These are phyloP conservation scores for Drosophila miranda DNA, from an alignment of 1,140 invertebrate genomes.

Conservation along the genomic window DNA sequence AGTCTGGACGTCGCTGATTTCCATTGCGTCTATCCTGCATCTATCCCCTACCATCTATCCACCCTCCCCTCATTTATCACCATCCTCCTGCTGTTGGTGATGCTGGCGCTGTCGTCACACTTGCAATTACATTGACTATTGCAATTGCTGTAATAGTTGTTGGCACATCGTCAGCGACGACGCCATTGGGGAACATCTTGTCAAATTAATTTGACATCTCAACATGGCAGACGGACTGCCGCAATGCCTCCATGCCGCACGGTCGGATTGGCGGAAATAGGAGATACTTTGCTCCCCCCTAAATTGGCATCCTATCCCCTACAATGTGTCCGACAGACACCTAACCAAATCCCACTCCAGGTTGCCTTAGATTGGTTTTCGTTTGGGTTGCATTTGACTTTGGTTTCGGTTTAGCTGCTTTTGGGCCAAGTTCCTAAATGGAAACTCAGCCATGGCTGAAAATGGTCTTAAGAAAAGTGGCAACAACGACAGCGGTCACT, in stretches of 20 bases:
- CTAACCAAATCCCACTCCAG: constrained; percentile 8
- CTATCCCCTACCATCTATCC: constrained; percentile 12
- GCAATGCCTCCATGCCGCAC: neutral
- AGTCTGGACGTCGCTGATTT: constrained; percentile 65
- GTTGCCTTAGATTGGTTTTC: constrained; percentile 38
- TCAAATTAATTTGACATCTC: constrained; percentile 78
- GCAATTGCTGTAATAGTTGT: constrained; percentile 77
- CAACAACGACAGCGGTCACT: constrained; percentile 20
- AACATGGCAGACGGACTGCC: constrained; percentile 53
- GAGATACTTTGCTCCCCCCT: constrained; percentile 6
- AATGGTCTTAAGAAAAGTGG: constrained; percentile 71
- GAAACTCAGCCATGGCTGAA: constrained; percentile 74
- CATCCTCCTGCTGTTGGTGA: constrained; percentile 41
- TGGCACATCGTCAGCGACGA: constrained; percentile 63
- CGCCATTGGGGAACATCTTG: constrained; percentile 59
- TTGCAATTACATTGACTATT: constrained; percentile 76
- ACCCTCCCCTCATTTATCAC: constrained; percentile 23
- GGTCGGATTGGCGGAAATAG: neutral
- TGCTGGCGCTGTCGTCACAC: constrained; percentile 62
- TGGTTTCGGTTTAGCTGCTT: constrained; percentile 50
- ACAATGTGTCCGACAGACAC: no score
- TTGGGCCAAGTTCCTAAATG: constrained; percentile 60
- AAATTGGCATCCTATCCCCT: constrained; percentile 3
- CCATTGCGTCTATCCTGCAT: constrained; percentile 36
- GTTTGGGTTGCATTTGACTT: constrained; percentile 48